A percentile compares a stretch with the other conserved stretches of the same genome.
Evolutionary conservation across 2,113 vertebrate species (phyloP).

Genomic region (Carlito syrichta): DNA sequence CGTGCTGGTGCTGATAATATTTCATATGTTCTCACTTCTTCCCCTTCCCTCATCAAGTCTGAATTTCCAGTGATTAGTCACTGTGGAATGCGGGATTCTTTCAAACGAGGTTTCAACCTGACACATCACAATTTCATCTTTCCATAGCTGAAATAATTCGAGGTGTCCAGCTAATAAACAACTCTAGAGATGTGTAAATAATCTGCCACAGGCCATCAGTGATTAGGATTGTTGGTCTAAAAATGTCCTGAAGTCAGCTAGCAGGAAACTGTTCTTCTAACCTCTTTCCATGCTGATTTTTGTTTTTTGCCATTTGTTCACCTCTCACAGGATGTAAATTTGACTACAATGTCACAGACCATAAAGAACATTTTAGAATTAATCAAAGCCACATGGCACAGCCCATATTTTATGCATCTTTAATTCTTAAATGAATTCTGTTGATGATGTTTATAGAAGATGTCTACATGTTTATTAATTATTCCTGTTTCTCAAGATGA

Average conservation of each 20-base stretch:
- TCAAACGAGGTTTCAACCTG: slow-evolving; percentile 60
- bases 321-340: slow-evolving; percentile 62
- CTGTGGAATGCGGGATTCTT: slow-evolving; percentile 10
- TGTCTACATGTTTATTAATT: background rate
- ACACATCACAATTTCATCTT: slow-evolving; percentile 10
- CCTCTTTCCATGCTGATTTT: slow-evolving; percentile 36
- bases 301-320: slow-evolving; percentile 31
- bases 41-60: background rate
- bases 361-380: slow-evolving; percentile 43
- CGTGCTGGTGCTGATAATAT: background rate
- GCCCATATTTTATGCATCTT: background rate
- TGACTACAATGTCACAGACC: background rate
- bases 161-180: background rate
- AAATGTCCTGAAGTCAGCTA: slow-evolving; percentile 51
- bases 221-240: slow-evolving; percentile 53
- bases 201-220: background rate
- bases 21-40: background rate
- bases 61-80: slow-evolving; percentile 44
- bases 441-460: slow-evolving; percentile 2
- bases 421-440: background rate
- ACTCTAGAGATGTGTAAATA: slow-evolving; percentile 40
- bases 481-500: background rate
- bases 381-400: background rate
- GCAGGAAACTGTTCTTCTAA: slow-evolving; percentile 46
- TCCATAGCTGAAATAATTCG: background rate